Evolutionary conservation across 2,113 vertebrate species (phyloP), one percentile per base, ranked within the genome.

Genomic region (Cheilinus undulatus): DNA sequence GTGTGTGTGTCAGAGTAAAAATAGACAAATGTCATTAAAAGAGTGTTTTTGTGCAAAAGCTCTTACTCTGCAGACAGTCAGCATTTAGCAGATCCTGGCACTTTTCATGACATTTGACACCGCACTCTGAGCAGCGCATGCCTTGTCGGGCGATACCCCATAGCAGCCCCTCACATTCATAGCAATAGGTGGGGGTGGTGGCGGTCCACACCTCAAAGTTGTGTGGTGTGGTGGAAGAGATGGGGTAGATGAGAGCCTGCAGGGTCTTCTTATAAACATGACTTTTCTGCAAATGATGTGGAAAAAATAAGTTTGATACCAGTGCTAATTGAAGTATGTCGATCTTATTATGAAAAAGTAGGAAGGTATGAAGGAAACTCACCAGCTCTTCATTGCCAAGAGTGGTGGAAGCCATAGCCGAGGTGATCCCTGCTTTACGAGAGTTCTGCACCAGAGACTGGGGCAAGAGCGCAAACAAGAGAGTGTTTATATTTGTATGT

Each of bases 141-240:
- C 98, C 98, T 93, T 99, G 98, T 3, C 97, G 95, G 12, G 98
- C 97, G 1, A 99, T 99, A 79, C 98, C 98, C 98, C 98, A 99
- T 46, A 99, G 94, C 78, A 99, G 93, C n/a, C 98, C 98, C 89
- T 99, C 97, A 0, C 98, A 99, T 91, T 99, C 98, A 0, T 99
- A 99, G 90, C 98, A 99, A 93, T 99, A 99, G 65, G 98, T 99
- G 73, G 98, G 98, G 1, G 98, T 98, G 66, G 98, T 99, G 87
- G 98, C 98, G 0, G 98, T 99, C 98, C 98, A 99, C 93, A 99
- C 97, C 89, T 99, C 98, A 2, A 99, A 99, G 92, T 98, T 98
- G 93, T 99, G 98, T 2, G 98, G 98, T 0, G 97, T 99, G 0
- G 98, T 99, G 92, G 95, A 98, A 57, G 98, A 99, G 89, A 99